phyloP scores from a whole-genome alignment of 2,888 invertebrate genomes.

The Eledone cirrhosa region DNA sequence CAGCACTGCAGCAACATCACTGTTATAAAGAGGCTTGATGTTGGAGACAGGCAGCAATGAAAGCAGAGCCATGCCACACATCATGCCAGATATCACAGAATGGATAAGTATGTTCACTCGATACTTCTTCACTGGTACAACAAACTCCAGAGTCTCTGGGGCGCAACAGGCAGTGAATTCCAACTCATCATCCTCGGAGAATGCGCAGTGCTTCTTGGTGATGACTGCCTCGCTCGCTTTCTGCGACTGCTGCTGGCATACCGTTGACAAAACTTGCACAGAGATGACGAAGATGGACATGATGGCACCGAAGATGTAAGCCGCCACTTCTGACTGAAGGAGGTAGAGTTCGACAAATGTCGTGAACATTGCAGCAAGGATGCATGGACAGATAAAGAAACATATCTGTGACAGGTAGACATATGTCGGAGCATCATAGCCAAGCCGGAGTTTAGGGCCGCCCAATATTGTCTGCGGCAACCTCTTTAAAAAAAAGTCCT shows the following conservation, averaged over 20 bases:
- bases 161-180: slow-evolving; percentile 62
- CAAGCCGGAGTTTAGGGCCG: slow-evolving; percentile 59
- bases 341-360: slow-evolving; percentile 50
- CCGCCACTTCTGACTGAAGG: slow-evolving; percentile 34
- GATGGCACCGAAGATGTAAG: slow-evolving; percentile 51
- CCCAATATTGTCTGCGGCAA: slow-evolving; percentile 64
- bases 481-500: slow-evolving; percentile 61
- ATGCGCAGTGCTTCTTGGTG: slow-evolving; percentile 51
- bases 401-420: slow-evolving; percentile 60
- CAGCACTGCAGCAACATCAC: slow-evolving; percentile 55
- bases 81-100: slow-evolving; percentile 49
- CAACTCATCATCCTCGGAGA: slow-evolving; percentile 61
- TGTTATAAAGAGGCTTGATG: slow-evolving; percentile 51
- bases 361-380: slow-evolving; percentile 60
- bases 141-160: slow-evolving; percentile 60
- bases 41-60: slow-evolving; percentile 56
- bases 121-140: slow-evolving; percentile 59
- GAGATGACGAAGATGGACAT: slow-evolving; percentile 54
- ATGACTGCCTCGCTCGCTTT: slow-evolving; percentile 35
- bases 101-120: slow-evolving; percentile 57
- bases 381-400: slow-evolving; percentile 58
- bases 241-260: slow-evolving; percentile 45
- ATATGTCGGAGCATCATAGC: slow-evolving; percentile 60
- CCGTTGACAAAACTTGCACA: slow-evolving; percentile 51
- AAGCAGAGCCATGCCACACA: slow-evolving; percentile 56